phyloP scores from a whole-genome alignment of 2,888 invertebrate species.

The Euproctis similis region DNA sequence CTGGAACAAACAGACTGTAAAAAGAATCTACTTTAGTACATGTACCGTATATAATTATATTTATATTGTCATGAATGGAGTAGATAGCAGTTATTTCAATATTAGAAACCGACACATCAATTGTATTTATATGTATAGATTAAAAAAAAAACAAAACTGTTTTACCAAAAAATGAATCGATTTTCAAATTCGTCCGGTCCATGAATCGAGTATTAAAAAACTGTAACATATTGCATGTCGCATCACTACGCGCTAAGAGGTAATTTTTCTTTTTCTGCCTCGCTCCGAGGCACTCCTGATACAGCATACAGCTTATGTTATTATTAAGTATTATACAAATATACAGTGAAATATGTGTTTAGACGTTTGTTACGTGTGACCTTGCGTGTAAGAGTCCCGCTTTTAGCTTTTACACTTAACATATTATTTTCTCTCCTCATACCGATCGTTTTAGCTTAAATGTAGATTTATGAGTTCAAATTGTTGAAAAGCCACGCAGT shows the following conservation, averaged over 20 bases:
- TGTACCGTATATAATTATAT: too few species aligned
- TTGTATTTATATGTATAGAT: too few species aligned
- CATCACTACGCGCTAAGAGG: constrained; percentile 15
- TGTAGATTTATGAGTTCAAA: constrained; percentile 15
- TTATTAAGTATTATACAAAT: constrained; percentile 33
- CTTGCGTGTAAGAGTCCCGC: constrained; percentile 12
- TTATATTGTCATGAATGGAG: too few species aligned
- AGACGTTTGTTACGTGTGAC: constrained; percentile 20
- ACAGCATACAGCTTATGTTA: constrained; percentile 25
- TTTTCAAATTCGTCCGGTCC: too few species aligned
- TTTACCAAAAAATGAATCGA: too few species aligned
- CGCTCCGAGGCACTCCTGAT: constrained; percentile 22
- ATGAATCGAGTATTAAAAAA: too few species aligned
- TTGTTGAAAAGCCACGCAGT: too few species aligned
- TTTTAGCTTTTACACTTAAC: constrained; percentile 11
- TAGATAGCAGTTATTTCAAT: too few species aligned
- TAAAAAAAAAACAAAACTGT: too few species aligned
- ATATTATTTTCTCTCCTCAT: constrained; percentile 12
- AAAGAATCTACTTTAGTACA: too few species aligned
- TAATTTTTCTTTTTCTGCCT: constrained; percentile 17
- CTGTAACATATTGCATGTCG: neutral
- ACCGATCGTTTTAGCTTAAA: constrained; percentile 20
- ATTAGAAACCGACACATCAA: too few species aligned
- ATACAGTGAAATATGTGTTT: constrained; percentile 26
- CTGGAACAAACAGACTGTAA: too few species aligned